These are phyloP conservation scores for Silurus asotus DNA, from an alignment of 2,113 vertebrate species.

Conservation along the genomic window DNA sequence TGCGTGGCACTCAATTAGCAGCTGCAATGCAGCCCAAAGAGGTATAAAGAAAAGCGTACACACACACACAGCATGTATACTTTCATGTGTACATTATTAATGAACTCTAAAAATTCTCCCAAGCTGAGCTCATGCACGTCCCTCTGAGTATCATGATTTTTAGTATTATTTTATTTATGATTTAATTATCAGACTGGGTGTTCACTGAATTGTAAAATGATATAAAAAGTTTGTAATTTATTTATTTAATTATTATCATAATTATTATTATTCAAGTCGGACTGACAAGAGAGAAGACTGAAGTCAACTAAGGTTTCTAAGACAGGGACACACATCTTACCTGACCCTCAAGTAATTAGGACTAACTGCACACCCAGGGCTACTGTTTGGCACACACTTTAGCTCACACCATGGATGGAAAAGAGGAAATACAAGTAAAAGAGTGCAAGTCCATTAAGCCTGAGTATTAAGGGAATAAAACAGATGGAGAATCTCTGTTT, in stretches of 20 bases:
- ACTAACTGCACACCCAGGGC: neutral
- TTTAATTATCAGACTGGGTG: neutral
- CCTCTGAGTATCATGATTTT: neutral
- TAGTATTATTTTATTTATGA: neutral
- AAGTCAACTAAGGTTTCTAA: neutral
- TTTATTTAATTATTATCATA: too few species aligned
- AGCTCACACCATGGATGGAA: neutral
- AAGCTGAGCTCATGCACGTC: neutral
- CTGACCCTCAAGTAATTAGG: slow-evolving; percentile 3
- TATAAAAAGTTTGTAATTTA: too few species aligned
- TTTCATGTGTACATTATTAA: neutral
- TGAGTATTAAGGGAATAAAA: neutral
- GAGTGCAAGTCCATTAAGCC: neutral
- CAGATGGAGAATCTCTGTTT: neutral
- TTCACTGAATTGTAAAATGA: neutral
- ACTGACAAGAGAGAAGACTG: slow-evolving; percentile 22
- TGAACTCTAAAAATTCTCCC: neutral
- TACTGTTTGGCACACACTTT: neutral
- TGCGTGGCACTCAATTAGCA: neutral
- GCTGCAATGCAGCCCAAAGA: neutral
- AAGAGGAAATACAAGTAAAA: neutral
- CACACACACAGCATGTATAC: neutral
- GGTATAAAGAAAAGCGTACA: neutral
- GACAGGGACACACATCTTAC: neutral
- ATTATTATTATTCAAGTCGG: neutral